These are phyloP conservation scores for Spondyliosoma cantharus DNA, from an alignment of 2,797 vertebrate species.

Conservation along the genomic window DNA sequence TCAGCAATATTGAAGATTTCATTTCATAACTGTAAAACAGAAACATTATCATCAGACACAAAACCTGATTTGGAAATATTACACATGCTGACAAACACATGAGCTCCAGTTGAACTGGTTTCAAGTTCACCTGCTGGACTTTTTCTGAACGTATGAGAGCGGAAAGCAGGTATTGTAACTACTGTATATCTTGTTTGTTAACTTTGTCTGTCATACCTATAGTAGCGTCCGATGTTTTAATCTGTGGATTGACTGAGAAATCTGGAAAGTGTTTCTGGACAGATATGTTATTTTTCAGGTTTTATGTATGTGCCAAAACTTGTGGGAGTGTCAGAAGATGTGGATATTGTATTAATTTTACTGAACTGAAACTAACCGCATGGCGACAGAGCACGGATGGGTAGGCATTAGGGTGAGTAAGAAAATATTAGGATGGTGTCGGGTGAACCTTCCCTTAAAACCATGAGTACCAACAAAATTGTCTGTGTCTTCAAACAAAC, in stretches of 20 bases:
- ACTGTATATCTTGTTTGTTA: background rate
- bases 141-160: background rate
- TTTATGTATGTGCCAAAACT: background rate
- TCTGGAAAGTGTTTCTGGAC: too few species aligned
- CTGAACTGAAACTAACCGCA: background rate
- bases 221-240: background rate
- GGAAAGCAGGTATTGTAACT: background rate
- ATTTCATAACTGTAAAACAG: constrained; percentile 21
- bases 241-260: background rate
- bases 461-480: background rate
- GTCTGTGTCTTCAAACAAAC: too few species aligned
- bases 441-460: background rate
- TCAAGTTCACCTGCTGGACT: background rate
- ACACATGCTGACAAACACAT: background rate
- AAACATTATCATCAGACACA: constrained; percentile 2
- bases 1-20: background rate
- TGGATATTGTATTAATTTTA: background rate
- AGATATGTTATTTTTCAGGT: background rate
- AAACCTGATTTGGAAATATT: background rate
- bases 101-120: background rate
- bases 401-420: background rate
- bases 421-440: background rate
- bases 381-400: background rate
- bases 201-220: background rate
- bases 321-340: background rate